phyloP scores from a whole-genome alignment of 2,797 vertebrate species.

The Crossoptilon crossoptilon region DNA sequence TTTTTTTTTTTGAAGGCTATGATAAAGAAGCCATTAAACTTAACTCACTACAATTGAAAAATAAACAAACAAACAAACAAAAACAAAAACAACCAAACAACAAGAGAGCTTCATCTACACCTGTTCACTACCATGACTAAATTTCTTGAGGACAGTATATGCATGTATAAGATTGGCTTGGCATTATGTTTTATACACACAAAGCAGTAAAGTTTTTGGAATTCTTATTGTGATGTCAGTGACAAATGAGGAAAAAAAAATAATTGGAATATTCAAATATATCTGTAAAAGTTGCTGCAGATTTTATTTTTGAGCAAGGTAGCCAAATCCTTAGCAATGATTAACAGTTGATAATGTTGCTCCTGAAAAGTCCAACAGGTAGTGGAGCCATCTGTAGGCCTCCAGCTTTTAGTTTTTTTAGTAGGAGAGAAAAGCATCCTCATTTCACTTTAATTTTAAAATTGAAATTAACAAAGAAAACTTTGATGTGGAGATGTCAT shows the following conservation, averaged over 20 bases:
- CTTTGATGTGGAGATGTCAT: not conserved
- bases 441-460: not conserved
- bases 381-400: not conserved
- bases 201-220: slow-evolving; percentile 1
- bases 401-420: not conserved
- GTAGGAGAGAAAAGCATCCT: not conserved
- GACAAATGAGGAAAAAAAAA: not conserved
- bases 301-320: not conserved
- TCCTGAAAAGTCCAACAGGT: not conserved
- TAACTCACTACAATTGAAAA: not conserved
- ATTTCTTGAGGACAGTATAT: slow-evolving; percentile 32
- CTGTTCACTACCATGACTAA: slow-evolving; percentile 53
- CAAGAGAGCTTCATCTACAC: not conserved
- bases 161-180: slow-evolving; percentile 20
- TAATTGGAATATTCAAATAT: not conserved
- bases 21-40: not conserved
- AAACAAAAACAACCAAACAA: fast-evolving
- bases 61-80: too few relatives aligned
- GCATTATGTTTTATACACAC: not conserved
- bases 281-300: not conserved
- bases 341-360: not conserved
- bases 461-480: not conserved
- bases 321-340: not conserved
- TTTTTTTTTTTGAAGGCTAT: not conserved
- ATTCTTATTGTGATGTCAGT: not conserved